A percentile compares a stretch with the other conserved stretches of the same genome.
These are phyloP conservation scores for Madoqua kirkii DNA, from an alignment of 2,113 vertebrate genomes.

Conservation along the genomic window DNA sequence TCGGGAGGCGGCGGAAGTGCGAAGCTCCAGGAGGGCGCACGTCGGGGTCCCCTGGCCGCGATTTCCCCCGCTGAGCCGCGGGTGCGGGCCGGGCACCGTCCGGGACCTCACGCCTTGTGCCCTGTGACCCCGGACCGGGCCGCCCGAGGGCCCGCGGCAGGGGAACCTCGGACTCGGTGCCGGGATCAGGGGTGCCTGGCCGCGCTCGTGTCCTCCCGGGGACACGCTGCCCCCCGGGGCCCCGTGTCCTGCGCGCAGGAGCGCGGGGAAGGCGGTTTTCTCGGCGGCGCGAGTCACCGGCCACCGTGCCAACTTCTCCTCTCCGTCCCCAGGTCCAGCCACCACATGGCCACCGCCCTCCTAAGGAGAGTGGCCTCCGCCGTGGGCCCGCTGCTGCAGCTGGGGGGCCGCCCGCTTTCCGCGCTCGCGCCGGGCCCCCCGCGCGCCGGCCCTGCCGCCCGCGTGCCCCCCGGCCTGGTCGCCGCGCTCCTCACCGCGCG, in stretches of 20 bases:
- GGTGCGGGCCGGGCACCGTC: background rate
- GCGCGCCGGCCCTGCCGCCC: accelerated
- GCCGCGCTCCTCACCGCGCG: background rate
- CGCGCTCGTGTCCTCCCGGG: background rate
- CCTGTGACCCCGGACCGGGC: background rate
- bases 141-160: too few relatives aligned
- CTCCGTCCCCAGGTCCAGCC: background rate
- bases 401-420: conserved; percentile 59
- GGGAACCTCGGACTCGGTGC: background rate
- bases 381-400: conserved; percentile 60
- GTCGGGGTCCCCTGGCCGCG: background rate
- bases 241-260: too few relatives aligned
- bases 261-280: background rate
- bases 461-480: background rate
- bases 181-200: background rate
- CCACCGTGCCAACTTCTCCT: background rate
- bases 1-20: accelerated
- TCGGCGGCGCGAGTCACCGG: background rate
- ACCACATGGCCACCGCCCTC: conserved; percentile 78
- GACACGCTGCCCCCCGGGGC: background rate
- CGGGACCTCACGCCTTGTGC: background rate
- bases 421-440: conserved; percentile 3
- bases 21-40: accelerated
- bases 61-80: accelerated
- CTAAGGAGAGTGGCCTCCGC: conserved; percentile 68